phyloP scores from a whole-genome alignment of 1,140 invertebrate species.

The Leptonema lineaticorne region DNA sequence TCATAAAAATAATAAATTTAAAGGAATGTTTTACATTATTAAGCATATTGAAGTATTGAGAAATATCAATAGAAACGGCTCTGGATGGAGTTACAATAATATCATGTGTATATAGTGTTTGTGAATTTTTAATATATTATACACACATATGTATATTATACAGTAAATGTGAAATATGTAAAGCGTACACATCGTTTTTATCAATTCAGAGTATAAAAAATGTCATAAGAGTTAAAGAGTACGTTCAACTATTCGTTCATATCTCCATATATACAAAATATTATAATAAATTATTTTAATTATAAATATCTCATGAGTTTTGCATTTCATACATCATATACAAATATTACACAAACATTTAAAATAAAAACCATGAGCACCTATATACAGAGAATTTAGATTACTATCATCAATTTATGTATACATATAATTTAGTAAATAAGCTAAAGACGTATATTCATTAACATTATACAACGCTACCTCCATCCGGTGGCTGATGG shows the following conservation, averaged over 20 bases:
- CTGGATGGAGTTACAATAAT: no score
- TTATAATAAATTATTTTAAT: slow-evolving; percentile 21
- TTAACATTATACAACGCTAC: slow-evolving; percentile 33
- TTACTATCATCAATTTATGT: background rate
- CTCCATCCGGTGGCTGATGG: slow-evolving; percentile 32
- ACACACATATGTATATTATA: background rate
- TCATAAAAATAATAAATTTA: background rate
- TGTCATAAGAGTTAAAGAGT: slow-evolving; percentile 4
- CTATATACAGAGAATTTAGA: slow-evolving; percentile 2
- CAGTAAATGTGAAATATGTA: background rate
- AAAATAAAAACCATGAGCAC: background rate
- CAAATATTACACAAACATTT: slow-evolving; percentile 7
- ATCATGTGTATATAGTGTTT: no score
- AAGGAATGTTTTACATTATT: no score
- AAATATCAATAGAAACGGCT: no score
- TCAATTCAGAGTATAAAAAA: slow-evolving; percentile 1
- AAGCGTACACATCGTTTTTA: background rate
- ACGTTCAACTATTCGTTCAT: background rate
- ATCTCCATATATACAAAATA: slow-evolving; percentile 13
- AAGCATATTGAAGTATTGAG: no score
- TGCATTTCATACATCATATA: slow-evolving; percentile 12
- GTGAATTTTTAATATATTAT: background rate
- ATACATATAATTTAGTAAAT: background rate
- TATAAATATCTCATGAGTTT: slow-evolving; percentile 5
- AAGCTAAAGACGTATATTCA: background rate